phyloP scores from a whole-genome alignment of 2,888 invertebrate genomes.

The Leptinotarsa peninsularis region DNA sequence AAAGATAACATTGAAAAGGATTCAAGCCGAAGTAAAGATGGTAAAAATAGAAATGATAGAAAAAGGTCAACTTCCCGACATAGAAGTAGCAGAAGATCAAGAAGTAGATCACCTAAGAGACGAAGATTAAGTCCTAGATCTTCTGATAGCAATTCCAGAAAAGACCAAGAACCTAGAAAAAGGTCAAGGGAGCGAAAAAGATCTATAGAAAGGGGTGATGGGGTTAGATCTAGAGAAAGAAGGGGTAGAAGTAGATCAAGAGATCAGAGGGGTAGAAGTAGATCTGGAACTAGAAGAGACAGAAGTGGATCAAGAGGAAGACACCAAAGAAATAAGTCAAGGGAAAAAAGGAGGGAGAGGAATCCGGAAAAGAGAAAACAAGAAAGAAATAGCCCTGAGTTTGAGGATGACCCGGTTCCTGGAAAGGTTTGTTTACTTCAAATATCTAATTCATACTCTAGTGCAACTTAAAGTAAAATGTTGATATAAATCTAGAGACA shows the following conservation, averaged over 20 bases:
- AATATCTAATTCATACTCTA: too few species aligned
- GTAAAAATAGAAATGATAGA: conserved; percentile 46
- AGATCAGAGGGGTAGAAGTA: conserved; percentile 54
- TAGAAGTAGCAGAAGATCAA: conserved; percentile 46
- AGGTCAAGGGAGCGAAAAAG: conserved; percentile 48
- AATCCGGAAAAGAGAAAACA: conserved; percentile 48
- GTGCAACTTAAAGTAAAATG: too few species aligned
- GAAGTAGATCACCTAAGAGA: conserved; percentile 47
- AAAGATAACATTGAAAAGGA: conserved; percentile 45
- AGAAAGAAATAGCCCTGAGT: conserved; percentile 66
- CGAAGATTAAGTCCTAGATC: conserved; percentile 55
- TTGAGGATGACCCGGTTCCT: conserved; percentile 81
- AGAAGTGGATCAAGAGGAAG: conserved; percentile 47
- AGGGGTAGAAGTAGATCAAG: conserved; percentile 55
- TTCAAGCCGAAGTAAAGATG: conserved; percentile 46
- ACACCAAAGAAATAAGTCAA: conserved; percentile 47
- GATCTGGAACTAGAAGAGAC: conserved; percentile 47
- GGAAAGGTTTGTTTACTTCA: conserved; percentile 70
- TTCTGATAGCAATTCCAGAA: conserved; percentile 36
- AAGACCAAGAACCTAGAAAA: conserved; percentile 38
- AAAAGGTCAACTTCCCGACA: conserved; percentile 1
- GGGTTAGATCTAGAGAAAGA: conserved; percentile 51
- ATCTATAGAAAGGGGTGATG: conserved; percentile 52
- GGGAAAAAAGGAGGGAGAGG: conserved; percentile 45
- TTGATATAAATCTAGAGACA: too few species aligned